Base-by-base conservation (phyloP, 2,888 invertebrate genomes). In the Corythucha ciliata region DNA sequence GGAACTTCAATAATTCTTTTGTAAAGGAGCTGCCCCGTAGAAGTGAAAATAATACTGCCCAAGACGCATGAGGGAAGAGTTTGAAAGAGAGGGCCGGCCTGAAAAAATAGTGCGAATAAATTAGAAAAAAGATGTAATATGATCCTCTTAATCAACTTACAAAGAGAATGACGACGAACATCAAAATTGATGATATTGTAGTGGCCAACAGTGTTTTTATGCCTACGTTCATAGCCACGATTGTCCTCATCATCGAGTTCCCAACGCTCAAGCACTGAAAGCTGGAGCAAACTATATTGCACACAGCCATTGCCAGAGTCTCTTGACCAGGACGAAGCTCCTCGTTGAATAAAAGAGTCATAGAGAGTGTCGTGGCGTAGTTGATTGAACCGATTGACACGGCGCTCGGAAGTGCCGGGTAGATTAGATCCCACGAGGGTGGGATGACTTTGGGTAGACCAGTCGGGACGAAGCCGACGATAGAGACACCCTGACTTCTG, bases 221-320 rank as follows among this genome's bases (percentile, higher is more conserved):
- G 14, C 54, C 54, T 24, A 54, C n/a, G 21, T 54, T 52, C 6
- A 49, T 39, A n/a, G 54, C 56, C 21, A 57, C 49, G 16, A 50
- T 41, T 4, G 56, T 57, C 34, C 56, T 41, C 56, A 57, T 57
- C 56, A 57, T 57, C 22, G 56, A 57, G 25, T 57, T 57, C 8
- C 56, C 56, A 22, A 57, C 52, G 12, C 52, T 52, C 21, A 57
- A 49, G 29, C 56, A 57, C 46, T 57, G 56, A 12, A 57, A 48
- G 29, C 49, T 54, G 7, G 52, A 25, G 45, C 56, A 57, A 25
- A 57, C 25, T 18, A 57, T 25, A 29, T 57, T 57, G 14, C 52
- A 26, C 2, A 51, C 46, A 2, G 52, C 48, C 56, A 57, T 54
- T 2, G 56, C 56, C 8, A 57, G 49, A 45, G 49, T 52, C 42